phyloP scores from a whole-genome alignment of 2,888 invertebrate species.

The Ditylenchus weischeri region DNA sequence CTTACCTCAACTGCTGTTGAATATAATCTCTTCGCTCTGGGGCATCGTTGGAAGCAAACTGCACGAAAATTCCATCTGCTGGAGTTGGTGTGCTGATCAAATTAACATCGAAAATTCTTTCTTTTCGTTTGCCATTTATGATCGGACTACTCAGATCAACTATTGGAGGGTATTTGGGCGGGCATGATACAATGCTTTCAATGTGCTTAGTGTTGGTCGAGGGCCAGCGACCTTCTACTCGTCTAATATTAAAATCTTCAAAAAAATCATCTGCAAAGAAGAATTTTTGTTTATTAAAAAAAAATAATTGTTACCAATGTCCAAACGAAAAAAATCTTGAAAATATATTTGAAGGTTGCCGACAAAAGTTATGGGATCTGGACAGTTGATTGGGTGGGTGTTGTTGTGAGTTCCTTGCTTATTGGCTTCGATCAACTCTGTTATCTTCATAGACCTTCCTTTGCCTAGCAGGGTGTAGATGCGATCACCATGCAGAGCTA shows the following conservation, averaged over 20 bases:
- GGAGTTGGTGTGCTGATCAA: background rate
- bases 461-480: background rate
- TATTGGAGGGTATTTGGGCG: background rate
- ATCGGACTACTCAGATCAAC: background rate
- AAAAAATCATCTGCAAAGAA: background rate
- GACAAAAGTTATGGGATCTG: background rate
- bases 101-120: constrained; percentile 3
- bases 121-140: background rate
- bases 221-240: constrained; percentile 2
- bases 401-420: background rate
- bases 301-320: background rate
- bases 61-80: constrained; percentile 2
- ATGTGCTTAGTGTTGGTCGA: background rate
- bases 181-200: background rate
- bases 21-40: background rate
- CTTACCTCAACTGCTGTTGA: background rate
- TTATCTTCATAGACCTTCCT: background rate
- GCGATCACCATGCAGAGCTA: constrained; percentile 1
- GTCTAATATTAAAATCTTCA: background rate
- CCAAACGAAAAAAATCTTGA: background rate
- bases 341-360: constrained; percentile 8
- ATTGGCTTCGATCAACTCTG: background rate
- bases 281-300: background rate
- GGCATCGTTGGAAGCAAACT: background rate
- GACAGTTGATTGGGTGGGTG: background rate